A percentile compares a stretch with the other conserved stretches of the same genome.
These are phyloP conservation scores for Drosophila simulans DNA, from an alignment of 1,140 invertebrate species.

Conservation along the genomic window DNA sequence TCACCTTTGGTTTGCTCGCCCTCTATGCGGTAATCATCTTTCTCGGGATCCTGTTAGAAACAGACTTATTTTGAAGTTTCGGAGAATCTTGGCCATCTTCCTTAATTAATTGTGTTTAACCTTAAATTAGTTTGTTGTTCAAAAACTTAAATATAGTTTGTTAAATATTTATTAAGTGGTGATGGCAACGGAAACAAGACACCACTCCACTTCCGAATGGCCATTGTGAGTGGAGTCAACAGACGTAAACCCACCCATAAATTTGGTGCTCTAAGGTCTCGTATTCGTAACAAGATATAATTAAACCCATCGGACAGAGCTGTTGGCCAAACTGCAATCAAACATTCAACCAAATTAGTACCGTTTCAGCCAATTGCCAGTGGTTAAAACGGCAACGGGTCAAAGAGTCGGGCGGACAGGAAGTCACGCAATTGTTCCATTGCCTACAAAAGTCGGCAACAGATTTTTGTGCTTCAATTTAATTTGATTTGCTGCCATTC, in stretches of 20 bases:
- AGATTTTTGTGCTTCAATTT: constrained; percentile 68
- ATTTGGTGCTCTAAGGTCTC: not conserved
- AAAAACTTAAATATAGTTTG: no score
- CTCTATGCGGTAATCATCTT: no score
- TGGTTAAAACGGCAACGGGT: not conserved
- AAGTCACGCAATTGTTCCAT: constrained; percentile 42
- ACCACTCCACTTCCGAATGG: no score
- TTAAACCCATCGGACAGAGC: constrained; percentile 10
- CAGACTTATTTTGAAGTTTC: no score
- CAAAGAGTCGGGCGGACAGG: not conserved
- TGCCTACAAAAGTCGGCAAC: constrained; percentile 50
- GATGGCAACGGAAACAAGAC: no score
- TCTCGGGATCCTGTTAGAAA: no score
- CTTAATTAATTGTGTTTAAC: no score
- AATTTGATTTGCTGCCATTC: constrained; percentile 76
- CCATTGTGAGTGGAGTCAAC: not conserved
- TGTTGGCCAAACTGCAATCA: constrained; percentile 40
- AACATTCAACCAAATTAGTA: constrained; percentile 60
- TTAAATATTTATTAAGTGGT: no score
- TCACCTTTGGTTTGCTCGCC: no score
- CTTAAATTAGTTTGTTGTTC: no score
- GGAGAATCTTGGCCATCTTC: no score
- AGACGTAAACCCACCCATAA: not conserved
- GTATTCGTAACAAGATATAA: constrained; percentile 14
- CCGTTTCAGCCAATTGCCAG: constrained; percentile 28